Evolutionary conservation across 2,797 vertebrate genomes (phyloP).

Genomic region (Discoglossus pictus): DNA sequence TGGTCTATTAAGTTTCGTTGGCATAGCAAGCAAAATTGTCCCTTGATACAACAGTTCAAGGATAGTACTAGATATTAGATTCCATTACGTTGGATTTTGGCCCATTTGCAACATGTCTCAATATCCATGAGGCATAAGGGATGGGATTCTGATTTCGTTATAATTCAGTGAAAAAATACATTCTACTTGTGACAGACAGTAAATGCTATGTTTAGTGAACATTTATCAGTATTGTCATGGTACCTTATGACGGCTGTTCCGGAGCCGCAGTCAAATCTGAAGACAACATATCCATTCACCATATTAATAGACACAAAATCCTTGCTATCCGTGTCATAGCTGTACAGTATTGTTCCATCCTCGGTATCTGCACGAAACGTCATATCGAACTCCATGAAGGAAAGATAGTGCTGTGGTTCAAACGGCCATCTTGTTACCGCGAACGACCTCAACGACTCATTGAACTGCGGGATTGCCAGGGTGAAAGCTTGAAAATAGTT

Average conservation of each 20-base stretch:
- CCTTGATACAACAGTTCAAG: no score
- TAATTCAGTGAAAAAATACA: no score
- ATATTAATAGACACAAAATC: slow-evolving; percentile 89
- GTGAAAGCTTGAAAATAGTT: slow-evolving; percentile 73
- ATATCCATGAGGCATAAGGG: no score
- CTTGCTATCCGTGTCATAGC: slow-evolving; percentile 81
- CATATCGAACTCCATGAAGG: slow-evolving; percentile 94
- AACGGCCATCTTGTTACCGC: slow-evolving; percentile 85
- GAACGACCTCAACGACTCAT: slow-evolving; percentile 82
- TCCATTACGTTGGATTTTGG: no score
- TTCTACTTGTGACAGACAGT: no score
- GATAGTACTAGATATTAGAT: no score
- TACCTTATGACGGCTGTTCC: slow-evolving; percentile 88
- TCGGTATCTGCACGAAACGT: slow-evolving; percentile 78
- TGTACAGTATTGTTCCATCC: slow-evolving; percentile 88
- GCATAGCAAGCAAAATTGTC: no score
- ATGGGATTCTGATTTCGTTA: no score
- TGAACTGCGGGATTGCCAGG: slow-evolving; percentile 86
- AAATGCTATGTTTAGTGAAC: no score
- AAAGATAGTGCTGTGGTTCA: slow-evolving; percentile 85
- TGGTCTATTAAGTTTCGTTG: no score
- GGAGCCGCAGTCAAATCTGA: slow-evolving; percentile 95
- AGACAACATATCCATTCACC: slow-evolving; percentile 81
- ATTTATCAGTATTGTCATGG: no score
- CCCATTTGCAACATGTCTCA: no score